phyloP scores from a whole-genome alignment of 2,888 invertebrate species.

The Imbricaverruca yamaguchii region DNA sequence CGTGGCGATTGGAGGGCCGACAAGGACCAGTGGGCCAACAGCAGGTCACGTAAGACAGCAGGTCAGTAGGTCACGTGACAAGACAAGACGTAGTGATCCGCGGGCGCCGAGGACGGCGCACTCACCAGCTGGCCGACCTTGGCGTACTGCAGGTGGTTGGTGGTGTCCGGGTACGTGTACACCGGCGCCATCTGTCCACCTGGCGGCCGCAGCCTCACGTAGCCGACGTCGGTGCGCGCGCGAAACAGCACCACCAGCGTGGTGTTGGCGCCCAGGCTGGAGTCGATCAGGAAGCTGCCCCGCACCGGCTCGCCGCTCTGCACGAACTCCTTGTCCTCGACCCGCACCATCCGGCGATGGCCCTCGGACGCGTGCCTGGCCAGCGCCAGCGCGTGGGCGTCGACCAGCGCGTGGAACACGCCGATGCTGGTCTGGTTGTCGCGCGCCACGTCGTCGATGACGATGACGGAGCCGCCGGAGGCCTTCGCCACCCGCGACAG shows the following conservation, averaged over 20 bases:
- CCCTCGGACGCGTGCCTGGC: constrained; percentile 32
- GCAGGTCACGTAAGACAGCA: too few species aligned
- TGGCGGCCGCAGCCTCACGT: constrained; percentile 9
- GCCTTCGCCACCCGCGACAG: constrained; percentile 46
- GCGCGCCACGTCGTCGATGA: constrained; percentile 47
- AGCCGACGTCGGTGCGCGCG: constrained; percentile 21
- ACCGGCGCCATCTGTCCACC: constrained; percentile 41
- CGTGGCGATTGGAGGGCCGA: too few species aligned
- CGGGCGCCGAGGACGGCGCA: neutral
- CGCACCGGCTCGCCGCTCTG: constrained; percentile 28
- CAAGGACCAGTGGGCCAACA: too few species aligned
- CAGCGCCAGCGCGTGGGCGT: constrained; percentile 35
- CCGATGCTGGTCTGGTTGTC: constrained; percentile 36
- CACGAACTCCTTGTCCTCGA: constrained; percentile 36
- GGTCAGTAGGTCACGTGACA: too few species aligned
- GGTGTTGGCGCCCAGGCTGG: constrained; percentile 42
- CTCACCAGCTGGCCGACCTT: neutral
- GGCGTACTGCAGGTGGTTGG: constrained; percentile 44
- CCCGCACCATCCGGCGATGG: neutral
- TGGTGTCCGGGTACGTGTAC: constrained; percentile 47
- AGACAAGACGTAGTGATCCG: too few species aligned
- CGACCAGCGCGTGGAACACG: constrained; percentile 35
- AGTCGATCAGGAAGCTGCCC: constrained; percentile 50
- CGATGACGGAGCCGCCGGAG: constrained; percentile 46
- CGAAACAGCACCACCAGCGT: constrained; percentile 35